These are phyloP conservation scores for Magallana ariakensis DNA, from an alignment of 1,140 invertebrate genomes.

Conservation along the genomic window DNA sequence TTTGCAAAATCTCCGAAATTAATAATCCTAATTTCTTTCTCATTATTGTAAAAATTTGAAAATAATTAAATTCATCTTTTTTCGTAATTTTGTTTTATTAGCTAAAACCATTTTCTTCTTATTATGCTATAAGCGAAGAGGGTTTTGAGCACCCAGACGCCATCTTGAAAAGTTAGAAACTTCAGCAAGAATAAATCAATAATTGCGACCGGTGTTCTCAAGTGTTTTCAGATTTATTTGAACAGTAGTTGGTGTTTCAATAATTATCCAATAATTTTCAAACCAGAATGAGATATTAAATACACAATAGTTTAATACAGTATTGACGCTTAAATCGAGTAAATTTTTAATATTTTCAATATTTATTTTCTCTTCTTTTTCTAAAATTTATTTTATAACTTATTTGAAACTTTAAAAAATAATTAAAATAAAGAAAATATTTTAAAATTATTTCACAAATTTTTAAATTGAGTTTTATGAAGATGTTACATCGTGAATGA, in stretches of 20 bases:
- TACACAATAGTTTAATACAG: no score
- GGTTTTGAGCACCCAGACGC: slow-evolving; percentile 6
- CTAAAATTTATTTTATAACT: no score
- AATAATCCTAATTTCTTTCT: background rate
- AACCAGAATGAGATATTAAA: background rate
- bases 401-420: no score
- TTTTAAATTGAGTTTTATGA: no score
- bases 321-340: no score
- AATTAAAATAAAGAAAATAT: no score
- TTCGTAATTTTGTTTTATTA: background rate
- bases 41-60: background rate
- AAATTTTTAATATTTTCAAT: no score
- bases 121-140: background rate
- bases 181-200: slow-evolving; percentile 19
- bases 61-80: slow-evolving; percentile 19
- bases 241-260: background rate
- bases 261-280: background rate
- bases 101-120: background rate
- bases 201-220: background rate
- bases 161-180: background rate
- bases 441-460: no score
- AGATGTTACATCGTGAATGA: background rate
- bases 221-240: slow-evolving; percentile 28
- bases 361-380: no score
- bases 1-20: background rate